Percentiles rank a stretch among this genome's conserved stretches.
Evolutionary conservation across 1,140 invertebrate species (phyloP).

Genomic region (Ips nitidus): DNA sequence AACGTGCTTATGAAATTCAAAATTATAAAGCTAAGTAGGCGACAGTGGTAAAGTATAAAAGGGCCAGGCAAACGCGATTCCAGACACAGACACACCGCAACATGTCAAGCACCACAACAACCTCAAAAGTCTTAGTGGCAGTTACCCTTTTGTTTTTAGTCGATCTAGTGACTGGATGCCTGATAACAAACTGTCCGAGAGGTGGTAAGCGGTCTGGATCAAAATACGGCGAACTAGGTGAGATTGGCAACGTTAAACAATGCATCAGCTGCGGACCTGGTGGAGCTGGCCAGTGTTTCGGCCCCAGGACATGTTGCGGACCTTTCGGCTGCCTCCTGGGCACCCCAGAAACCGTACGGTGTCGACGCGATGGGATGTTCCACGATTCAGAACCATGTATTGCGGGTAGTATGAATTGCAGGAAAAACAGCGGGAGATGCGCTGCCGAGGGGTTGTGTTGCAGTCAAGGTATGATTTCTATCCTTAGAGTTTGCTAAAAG

Average conservation of each 20-base stretch:
- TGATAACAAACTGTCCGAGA: constrained; percentile 59
- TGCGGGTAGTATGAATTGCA: constrained; percentile 55
- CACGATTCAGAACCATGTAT: constrained; percentile 55
- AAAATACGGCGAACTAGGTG: constrained; percentile 41
- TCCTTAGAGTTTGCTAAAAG: not conserved
- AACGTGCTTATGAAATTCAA: not conserved
- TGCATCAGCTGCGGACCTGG: constrained; percentile 56
- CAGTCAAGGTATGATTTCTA: constrained; percentile 54
- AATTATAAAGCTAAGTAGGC: not conserved
- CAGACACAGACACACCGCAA: not conserved
- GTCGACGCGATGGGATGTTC: constrained; percentile 51
- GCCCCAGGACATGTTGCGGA: constrained; percentile 58
- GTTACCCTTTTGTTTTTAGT: not conserved
- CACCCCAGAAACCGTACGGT: constrained; percentile 55
- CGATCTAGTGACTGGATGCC: constrained; percentile 48
- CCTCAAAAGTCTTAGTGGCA: not conserved
- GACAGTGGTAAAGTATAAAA: constrained; percentile 10
- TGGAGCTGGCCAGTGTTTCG: constrained; percentile 56
- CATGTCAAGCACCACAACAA: no score
- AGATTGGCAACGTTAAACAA: constrained; percentile 49
- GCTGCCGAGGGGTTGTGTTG: constrained; percentile 58
- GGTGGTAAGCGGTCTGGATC: constrained; percentile 56
- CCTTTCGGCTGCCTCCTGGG: constrained; percentile 57
- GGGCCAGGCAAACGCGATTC: not conserved
- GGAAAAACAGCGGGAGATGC: constrained; percentile 57